phyloP scores from a whole-genome alignment of 2,797 vertebrate species.

The Myotis findleyi region DNA sequence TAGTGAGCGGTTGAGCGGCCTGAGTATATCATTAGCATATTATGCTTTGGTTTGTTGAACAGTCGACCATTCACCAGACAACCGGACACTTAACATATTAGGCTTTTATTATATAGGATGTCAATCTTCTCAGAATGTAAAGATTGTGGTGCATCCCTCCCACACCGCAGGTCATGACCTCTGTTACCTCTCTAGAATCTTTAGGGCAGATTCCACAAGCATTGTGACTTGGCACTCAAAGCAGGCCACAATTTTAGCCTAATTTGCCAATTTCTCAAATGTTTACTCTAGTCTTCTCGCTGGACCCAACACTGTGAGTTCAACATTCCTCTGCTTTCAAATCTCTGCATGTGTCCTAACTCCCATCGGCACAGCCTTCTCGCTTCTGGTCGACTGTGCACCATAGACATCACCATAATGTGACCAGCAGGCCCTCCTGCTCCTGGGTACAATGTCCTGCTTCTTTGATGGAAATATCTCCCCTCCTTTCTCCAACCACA shows the following conservation, averaged over 20 bases:
- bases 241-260: neutral
- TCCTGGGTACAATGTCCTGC: neutral
- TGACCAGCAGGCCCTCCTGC: neutral
- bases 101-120: too few relatives aligned
- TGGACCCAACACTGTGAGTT: neutral
- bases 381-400: neutral
- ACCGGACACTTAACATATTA: too few relatives aligned
- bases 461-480: neutral
- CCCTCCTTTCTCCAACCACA: neutral
- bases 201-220: neutral
- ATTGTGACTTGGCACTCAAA: neutral
- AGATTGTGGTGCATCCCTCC: neutral
- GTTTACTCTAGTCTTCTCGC: neutral
- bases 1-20: too few relatives aligned
- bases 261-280: neutral
- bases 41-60: too few relatives aligned
- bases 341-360: neutral
- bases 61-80: too few relatives aligned
- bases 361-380: neutral
- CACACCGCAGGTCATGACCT: neutral
- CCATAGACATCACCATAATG: too few relatives aligned
- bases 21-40: too few relatives aligned
- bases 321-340: neutral
- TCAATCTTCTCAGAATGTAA: neutral
- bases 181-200: neutral